A percentile compares a stretch with the other conserved stretches of the same genome.
Evolutionary conservation across 2,888 invertebrate species (phyloP).

Genomic region (Oligia latruncula): DNA sequence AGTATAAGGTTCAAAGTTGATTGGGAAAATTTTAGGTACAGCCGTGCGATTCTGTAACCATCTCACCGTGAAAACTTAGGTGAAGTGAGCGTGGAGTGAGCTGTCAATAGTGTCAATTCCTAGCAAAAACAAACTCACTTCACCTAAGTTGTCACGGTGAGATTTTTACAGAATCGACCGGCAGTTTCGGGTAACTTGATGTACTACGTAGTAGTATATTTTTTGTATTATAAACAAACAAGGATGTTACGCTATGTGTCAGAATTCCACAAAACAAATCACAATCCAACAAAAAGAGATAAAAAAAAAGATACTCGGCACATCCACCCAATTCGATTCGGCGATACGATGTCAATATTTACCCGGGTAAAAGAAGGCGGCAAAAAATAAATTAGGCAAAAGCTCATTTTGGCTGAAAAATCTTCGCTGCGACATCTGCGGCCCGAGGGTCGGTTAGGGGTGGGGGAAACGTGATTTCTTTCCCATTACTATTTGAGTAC

Average conservation of each 20-base stretch:
- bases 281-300: neutral
- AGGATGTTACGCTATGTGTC: too few relatives aligned
- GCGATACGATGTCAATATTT: constrained; percentile 85
- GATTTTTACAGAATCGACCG: too few relatives aligned
- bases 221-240: neutral
- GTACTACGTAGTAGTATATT: too few relatives aligned
- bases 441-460: constrained; percentile 74
- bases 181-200: too few relatives aligned
- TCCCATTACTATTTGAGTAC: constrained; percentile 78
- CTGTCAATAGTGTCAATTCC: too few relatives aligned
- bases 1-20: too few relatives aligned
- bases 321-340: constrained; percentile 73
- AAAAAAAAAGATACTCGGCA: constrained; percentile 43
- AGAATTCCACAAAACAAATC: neutral
- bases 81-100: too few relatives aligned
- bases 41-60: too few relatives aligned
- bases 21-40: too few relatives aligned
- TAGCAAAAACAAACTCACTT: too few relatives aligned
- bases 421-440: constrained; percentile 86
- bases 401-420: constrained; percentile 88
- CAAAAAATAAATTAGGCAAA: constrained; percentile 90
- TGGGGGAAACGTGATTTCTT: constrained; percentile 77
- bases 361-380: constrained; percentile 89
- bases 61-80: too few relatives aligned
- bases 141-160: too few relatives aligned